phyloP scores from a whole-genome alignment of 2,888 invertebrate species.

The Empis stercorea region DNA sequence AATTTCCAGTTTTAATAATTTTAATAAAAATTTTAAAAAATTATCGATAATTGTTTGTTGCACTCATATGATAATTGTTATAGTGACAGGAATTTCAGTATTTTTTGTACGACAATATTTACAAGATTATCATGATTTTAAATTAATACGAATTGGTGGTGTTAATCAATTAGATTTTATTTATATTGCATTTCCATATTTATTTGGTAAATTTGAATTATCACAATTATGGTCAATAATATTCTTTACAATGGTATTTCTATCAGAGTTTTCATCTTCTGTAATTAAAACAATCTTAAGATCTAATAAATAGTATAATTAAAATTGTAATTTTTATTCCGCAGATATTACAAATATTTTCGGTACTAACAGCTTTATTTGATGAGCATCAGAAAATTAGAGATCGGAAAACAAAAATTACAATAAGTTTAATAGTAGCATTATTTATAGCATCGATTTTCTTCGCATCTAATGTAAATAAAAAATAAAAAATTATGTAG shows the following conservation, averaged over 20 bases:
- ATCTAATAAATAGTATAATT: neutral
- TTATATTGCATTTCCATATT: conserved; percentile 52
- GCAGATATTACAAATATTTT: conserved; percentile 27
- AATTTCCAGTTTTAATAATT: conserved; percentile 71
- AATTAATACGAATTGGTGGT: neutral
- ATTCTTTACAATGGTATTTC: conserved; percentile 66
- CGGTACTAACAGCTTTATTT: conserved; percentile 27
- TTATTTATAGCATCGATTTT: conserved; percentile 22
- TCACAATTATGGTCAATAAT: conserved; percentile 61
- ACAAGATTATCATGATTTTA: conserved; percentile 17
- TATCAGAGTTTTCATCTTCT: conserved; percentile 61
- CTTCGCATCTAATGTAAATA: conserved; percentile 28
- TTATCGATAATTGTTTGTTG: conserved; percentile 25
- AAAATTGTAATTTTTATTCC: neutral
- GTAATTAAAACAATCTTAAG: too few species aligned
- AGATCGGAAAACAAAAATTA: conserved; percentile 17
- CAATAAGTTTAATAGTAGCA: conserved; percentile 15
- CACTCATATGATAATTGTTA: conserved; percentile 22
- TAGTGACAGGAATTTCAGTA: conserved; percentile 24
- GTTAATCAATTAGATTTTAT: conserved; percentile 23
- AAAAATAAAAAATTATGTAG: neutral
- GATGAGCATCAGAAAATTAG: conserved; percentile 29
- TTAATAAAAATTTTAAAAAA: conserved; percentile 52
- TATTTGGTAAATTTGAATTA: conserved; percentile 53
- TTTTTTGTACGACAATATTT: conserved; percentile 30